Conservation (phyloP, 2,113 vertebrate species). For the Manacus vitellinus region DNA sequence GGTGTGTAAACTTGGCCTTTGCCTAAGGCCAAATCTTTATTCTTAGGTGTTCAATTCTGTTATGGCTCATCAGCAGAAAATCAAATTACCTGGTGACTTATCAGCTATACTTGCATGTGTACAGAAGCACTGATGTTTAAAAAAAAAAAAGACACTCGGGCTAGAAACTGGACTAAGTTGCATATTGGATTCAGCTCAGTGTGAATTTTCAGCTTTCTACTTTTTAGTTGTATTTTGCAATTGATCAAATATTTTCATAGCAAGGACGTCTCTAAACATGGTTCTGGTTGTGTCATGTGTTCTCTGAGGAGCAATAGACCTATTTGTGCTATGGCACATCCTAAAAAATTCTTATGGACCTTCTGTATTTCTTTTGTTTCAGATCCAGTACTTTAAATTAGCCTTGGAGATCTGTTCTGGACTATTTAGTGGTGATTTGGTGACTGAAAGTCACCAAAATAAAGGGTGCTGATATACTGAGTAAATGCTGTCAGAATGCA, state of each 20-base stretch:
- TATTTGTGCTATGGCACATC: rapidly evolving
- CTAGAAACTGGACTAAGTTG: background rate
- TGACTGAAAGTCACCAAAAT: background rate
- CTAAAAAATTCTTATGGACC: background rate
- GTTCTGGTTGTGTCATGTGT: background rate
- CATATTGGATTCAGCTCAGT: background rate
- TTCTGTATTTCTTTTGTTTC: background rate
- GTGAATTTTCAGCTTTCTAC: background rate
- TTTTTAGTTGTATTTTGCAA: background rate
- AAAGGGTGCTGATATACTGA: background rate
- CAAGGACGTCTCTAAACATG: background rate
- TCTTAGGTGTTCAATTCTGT: background rate
- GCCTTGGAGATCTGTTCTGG: background rate
- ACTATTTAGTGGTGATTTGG: background rate
- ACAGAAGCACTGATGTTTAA: background rate
- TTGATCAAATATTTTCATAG: background rate
- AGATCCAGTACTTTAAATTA: background rate
- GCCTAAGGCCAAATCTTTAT: background rate
- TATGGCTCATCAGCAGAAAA: background rate
- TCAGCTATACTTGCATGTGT: background rate
- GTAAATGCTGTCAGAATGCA: background rate
- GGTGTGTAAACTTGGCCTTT: background rate
- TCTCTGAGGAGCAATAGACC: background rate
- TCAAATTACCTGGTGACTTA: background rate
- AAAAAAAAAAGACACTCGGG: background rate